Percentiles rank a stretch among this genome's conserved stretches.
These are phyloP conservation scores for Rhamphomyia laevipes DNA, from an alignment of 2,888 invertebrate species.

Conservation along the genomic window DNA sequence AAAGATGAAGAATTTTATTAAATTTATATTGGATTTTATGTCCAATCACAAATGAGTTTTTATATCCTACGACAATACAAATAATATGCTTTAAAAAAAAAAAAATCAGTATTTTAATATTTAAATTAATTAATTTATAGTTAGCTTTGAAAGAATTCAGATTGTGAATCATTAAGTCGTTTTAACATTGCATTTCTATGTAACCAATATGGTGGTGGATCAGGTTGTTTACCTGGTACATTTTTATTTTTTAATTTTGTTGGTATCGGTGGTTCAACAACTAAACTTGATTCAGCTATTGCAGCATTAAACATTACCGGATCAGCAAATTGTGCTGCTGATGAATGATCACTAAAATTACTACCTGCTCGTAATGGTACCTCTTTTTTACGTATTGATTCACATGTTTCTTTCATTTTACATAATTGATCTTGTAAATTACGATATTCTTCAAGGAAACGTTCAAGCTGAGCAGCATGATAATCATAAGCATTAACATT, in stretches of 20 bases:
- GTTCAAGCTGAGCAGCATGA: constrained; percentile 65
- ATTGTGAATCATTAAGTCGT: constrained; percentile 35
- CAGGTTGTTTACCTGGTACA: constrained; percentile 34
- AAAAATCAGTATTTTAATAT: too few relatives aligned
- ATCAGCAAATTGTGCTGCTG: constrained; percentile 34
- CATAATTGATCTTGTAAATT: constrained; percentile 64
- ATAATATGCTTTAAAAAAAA: too few relatives aligned
- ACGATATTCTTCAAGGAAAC: constrained; percentile 68
- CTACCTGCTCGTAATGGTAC: constrained; percentile 28
- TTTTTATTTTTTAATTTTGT: constrained; percentile 48
- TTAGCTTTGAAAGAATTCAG: constrained; percentile 45
- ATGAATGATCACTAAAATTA: constrained; percentile 19
- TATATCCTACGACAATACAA: too few relatives aligned
- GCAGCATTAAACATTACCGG: constrained; percentile 37
- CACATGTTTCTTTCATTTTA: constrained; percentile 68
- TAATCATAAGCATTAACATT: constrained; percentile 57
- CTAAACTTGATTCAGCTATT: constrained; percentile 21
- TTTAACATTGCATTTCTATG: constrained; percentile 39
- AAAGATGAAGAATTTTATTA: too few relatives aligned
- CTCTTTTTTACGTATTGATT: constrained; percentile 46
- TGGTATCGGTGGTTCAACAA: constrained; percentile 23
- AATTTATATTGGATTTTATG: too few relatives aligned
- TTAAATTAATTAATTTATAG: constrained; percentile 6
- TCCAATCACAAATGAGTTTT: too few relatives aligned
- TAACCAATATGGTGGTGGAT: constrained; percentile 38